Percentiles rank a stretch among this genome's conserved stretches.
Evolutionary conservation across 35 echinoderm and acorn worm species (phyloP).

Genomic region (Strongylocentrotus purpuratus): DNA sequence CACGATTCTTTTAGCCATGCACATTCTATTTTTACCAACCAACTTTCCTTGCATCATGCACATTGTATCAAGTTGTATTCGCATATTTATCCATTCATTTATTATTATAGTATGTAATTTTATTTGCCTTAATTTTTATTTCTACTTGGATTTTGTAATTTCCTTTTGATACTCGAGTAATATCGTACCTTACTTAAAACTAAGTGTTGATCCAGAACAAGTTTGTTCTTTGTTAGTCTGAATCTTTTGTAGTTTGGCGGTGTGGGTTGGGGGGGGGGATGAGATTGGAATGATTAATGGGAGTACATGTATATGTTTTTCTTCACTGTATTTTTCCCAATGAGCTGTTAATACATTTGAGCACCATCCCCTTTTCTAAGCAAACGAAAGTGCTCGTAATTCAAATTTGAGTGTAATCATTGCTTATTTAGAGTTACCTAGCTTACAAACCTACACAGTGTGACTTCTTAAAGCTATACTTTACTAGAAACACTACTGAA

Average conservation of each 20-base stretch:
- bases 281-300: too few relatives aligned
- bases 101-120: background rate
- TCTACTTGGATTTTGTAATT: background rate
- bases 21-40: background rate
- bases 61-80: background rate
- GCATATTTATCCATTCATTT: background rate
- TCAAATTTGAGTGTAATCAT: too few relatives aligned
- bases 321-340: too few relatives aligned
- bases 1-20: background rate
- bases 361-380: too few relatives aligned
- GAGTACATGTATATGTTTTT: too few relatives aligned
- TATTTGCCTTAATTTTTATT: background rate
- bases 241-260: background rate
- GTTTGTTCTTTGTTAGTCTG: background rate
- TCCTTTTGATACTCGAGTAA: background rate
- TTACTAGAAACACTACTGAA: too few relatives aligned
- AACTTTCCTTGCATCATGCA: background rate
- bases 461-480: too few relatives aligned
- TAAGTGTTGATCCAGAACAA: background rate
- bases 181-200: background rate
- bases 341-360: too few relatives aligned
- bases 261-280: background rate
- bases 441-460: too few relatives aligned
- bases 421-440: too few relatives aligned
- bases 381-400: too few relatives aligned